Base-by-base conservation (phyloP, 2,888 invertebrate genomes). In the Athalia rosae region DNA sequence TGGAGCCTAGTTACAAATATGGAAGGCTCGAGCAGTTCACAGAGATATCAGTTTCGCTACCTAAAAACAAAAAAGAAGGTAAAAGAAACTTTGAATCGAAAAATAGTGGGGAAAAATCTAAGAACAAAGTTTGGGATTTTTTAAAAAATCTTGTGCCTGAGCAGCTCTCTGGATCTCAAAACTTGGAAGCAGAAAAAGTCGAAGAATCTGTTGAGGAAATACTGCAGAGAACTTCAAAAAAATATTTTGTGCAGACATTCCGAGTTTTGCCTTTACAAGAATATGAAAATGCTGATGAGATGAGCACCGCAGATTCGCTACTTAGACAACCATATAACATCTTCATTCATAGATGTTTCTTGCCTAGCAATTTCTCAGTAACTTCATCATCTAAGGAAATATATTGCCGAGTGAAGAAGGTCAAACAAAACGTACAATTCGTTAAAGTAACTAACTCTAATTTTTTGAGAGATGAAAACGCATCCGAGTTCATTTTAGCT, bases 11-110 rank as follows among this genome's bases (percentile, higher is more conserved):
- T 76, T 87, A 90, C 11, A 87, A 87, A 7, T 93, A 91, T 77
- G 94, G 94, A n/a, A 89, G 90, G 56, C 88, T 94, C 28, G 91
- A 92, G 81, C 91, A 93, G 84, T 90, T 92, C 76, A 93, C 94
- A 3, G 93, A 93, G 87, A 43, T 77, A 8, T 59, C 59, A 45
- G 73, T 77, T 62, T 77, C 77, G 28, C 13, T 67, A 15, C 77
- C 77, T 9, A 73, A 73, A 62, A 61, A 59, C 4, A 3, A 3
- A 9, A 28, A 13, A 61, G 13, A 47, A 11, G 48, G 28, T 8
- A 53, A 63, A 43, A 59, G 62, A 58, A 45, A 59, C 8, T 59
- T 28, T 41, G 59, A 15, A 9, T 9, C 43, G 2, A 9, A 11
- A 47, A 50, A 48, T 62, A 11, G 5, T 41, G 43, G 1, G 28